Base-by-base conservation (phyloP, 2,888 invertebrate species). In the Colletes collaris region DNA sequence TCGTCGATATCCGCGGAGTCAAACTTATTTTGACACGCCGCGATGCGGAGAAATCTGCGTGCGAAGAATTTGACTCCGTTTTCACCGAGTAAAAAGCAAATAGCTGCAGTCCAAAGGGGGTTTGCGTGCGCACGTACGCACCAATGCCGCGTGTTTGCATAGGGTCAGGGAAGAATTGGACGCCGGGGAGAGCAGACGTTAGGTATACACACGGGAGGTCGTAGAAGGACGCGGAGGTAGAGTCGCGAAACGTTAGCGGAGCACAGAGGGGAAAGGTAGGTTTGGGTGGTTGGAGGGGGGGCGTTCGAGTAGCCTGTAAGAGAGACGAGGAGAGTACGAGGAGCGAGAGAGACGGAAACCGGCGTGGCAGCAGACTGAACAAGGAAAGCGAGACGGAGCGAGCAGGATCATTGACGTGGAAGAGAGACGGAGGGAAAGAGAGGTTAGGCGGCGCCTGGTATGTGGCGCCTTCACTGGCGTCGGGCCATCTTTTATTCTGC, bases 401-500 rank as follows among this genome's bases (percentile, higher is more conserved):
- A 69, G 76, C 46, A 59, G 5, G 50, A 44, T 10, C 40, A 16
- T 46, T 10, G 8, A 10, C 46, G 62, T 7, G 40, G 46, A 53
- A 77, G 62, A 44, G 67, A 72, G 84, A 82, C 60, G 40, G 84
- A 79, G 67, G 78, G 65, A 75, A 56, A 76, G 86, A 85, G 88
- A 84, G 87, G 89, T 89, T 89, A 90, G 90, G 90, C 90, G 91
- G 91, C 90, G 91, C 91, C 91, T 91, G 91, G 91, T 91, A 91
- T 91, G 91, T 91, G 91, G 91, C 91, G 91, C 91, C 91, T 91
- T 90, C 90, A 91, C 90, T 91, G 91, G 91, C 91, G 91, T 91
- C 90, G 90, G 84, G 90, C 89, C 91, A 91, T 90, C 90, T 90
- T 91, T 91, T 90, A 90, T 89, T 89, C 88, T 89, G 85, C 90